A percentile compares a stretch with the other conserved stretches of the same genome.
These are phyloP conservation scores for Hypolimnas misippus DNA, from an alignment of 2,888 invertebrate genomes.

Conservation along the genomic window DNA sequence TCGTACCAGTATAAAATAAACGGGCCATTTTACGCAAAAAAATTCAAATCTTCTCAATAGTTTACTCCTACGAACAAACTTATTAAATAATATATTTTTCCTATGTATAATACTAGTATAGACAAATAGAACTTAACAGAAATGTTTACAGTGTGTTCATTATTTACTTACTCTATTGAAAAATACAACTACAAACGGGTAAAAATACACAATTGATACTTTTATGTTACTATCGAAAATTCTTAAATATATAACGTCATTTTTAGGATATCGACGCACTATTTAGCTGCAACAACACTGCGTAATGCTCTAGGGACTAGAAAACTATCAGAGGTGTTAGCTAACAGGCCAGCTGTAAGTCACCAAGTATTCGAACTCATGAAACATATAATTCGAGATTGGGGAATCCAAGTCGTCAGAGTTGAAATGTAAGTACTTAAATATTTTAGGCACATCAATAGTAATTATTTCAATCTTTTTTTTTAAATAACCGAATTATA, in stretches of 20 bases:
- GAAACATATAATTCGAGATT: constrained; percentile 90
- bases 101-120: too few relatives aligned
- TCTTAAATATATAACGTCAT: neutral
- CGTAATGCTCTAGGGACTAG: constrained; percentile 94
- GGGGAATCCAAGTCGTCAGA: constrained; percentile 94
- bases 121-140: neutral
- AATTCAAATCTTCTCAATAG: too few relatives aligned
- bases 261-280: constrained; percentile 87
- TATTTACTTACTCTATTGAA: neutral
- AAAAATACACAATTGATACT: too few relatives aligned
- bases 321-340: constrained; percentile 92
- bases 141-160: neutral
- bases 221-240: too few relatives aligned
- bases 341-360: constrained; percentile 93
- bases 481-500: too few relatives aligned
- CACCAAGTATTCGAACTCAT: constrained; percentile 90
- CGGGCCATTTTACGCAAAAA: too few relatives aligned
- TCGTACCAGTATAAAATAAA: too few relatives aligned
- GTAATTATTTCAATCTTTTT: too few relatives aligned
- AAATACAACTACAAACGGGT: neutral
- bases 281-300: constrained; percentile 90
- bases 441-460: too few relatives aligned
- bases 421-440: constrained; percentile 92
- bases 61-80: too few relatives aligned
- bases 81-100: too few relatives aligned